phyloP scores from a whole-genome alignment of 2,888 invertebrate genomes.

The Drosophila mimica region DNA sequence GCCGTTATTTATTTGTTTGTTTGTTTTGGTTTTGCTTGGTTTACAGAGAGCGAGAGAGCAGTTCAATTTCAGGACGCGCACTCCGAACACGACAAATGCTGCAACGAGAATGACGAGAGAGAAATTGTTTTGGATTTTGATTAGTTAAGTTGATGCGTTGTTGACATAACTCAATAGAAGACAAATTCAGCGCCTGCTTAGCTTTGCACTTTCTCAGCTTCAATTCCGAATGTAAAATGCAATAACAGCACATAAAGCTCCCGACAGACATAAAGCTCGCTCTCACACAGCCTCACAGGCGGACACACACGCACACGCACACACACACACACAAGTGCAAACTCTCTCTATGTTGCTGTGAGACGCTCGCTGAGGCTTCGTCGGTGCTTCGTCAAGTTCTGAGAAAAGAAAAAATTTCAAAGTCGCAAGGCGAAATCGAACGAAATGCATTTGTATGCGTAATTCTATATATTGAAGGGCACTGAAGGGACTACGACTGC shows the following conservation, averaged over 20 bases:
- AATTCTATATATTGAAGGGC: slow-evolving; percentile 50
- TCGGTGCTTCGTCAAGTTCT: slow-evolving; percentile 36
- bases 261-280: slow-evolving; percentile 19
- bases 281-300: slow-evolving; percentile 7
- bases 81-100: slow-evolving; percentile 82
- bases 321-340: neutral
- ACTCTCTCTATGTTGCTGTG: neutral
- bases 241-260: slow-evolving; percentile 39
- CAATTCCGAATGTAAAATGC: slow-evolving; percentile 39
- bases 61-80: slow-evolving; percentile 63
- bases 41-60: slow-evolving; percentile 20
- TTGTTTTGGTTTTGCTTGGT: slow-evolving; percentile 30
- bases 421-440: slow-evolving; percentile 43
- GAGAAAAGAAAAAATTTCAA: slow-evolving; percentile 71
- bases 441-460: slow-evolving; percentile 63
- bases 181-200: slow-evolving; percentile 61
- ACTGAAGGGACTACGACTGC: slow-evolving; percentile 28
- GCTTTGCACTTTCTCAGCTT: slow-evolving; percentile 46
- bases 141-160: slow-evolving; percentile 61
- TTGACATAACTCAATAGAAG: slow-evolving; percentile 44
- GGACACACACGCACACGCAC: neutral
- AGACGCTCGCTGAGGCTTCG: neutral
- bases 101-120: slow-evolving; percentile 81
- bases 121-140: slow-evolving; percentile 50
- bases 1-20: slow-evolving; percentile 9